Evolutionary conservation across 2,888 invertebrate genomes (phyloP), one percentile per base, ranked within the genome.

Genomic region (Tachina lurida): DNA sequence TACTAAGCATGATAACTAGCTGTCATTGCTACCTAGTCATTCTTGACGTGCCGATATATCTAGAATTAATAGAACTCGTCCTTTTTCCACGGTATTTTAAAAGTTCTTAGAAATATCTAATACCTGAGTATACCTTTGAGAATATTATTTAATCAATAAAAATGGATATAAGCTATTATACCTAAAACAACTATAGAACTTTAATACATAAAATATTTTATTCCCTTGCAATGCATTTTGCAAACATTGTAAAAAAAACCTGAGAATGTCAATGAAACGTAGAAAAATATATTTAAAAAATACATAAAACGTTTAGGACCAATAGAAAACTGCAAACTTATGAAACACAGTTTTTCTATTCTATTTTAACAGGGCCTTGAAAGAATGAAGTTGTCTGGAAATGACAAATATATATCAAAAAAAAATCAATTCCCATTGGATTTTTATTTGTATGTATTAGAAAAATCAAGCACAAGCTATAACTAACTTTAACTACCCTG

Each of bases 161-260:
- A 31, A 13, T 31, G 15, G 58, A 15, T 10, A 60, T 60, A 39
- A 39, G 22, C 60, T 2, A n/a, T 13, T 60, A 3, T 31, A 15
- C n/a, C 13, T 39, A 39, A 60, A n/a, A 31, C 31, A 39, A 10
- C 8, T 8, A 60, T 7, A 58, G 1, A 58, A 49, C 58, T 15
- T 71, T 84, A 58, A 78, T 39, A 75, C 52, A 17, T 68, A 68
- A 58, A 81, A 77, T 77, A 77, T 81, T 73, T 77, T 52, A 81
- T 73, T 62, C 80, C 73, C 68, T 81, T 77, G 67, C 62, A 81
- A 73, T 81, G 54, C 84, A 68, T 74, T 84, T 84, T 81, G 4
- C 62, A 68, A 81, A 62, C 45, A 68, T 60, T 84, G 4, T 4
- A 74, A 52, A 49, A 73, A 74, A 74, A 68, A 39, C 56, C 22